Base-by-base conservation (phyloP, 1,140 invertebrate species). In the Marisa cornuarietis region DNA sequence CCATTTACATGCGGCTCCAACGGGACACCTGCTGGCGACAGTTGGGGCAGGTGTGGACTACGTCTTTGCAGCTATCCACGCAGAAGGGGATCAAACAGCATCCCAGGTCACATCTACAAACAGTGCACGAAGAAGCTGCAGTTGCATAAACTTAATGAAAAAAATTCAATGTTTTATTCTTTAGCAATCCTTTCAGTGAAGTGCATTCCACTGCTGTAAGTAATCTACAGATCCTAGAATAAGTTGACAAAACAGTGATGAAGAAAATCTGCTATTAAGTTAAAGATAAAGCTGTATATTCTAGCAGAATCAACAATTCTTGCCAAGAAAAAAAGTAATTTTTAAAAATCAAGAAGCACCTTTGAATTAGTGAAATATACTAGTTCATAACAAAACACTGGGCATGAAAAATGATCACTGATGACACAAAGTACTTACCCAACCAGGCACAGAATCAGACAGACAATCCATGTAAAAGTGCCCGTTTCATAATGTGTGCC, bases 71-170 rank as follows among this genome's bases (percentile, higher is more conserved):
- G 20, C 83, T 84, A 81, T 88, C 85, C 31, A 88, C 81, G 81
- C 89, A 90, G 84, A 91, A 90, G 31, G 90, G 90, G 69, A 90
- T 89, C 63, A 90, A 79, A 72, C 88, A 90, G 78, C 90, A 91
- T n/a, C 88, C 88, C 58, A 86, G 71, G 72, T 81, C 81, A 81
- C 86, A 90, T 62, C 88, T 89, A 83, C 73, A 85, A 85, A 78
- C 65, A 83, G 63, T 58, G 54, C 54, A 14, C 54, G 2, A 58
- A 58, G 54, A 58, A 9, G 16, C 54, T 58, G 16, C 4, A 58
- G 16, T 58, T 11, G 16, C 11, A 58, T 1, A 58, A 11, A 18
- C 8, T 4, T 58, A 58, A 6, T 4, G 2, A 9, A 9, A 58
- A 14, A 58, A 58, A 58, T 4, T 58, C 11, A 3, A 58, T 18